A percentile compares a stretch with the other conserved stretches of the same genome.
phyloP scores from a whole-genome alignment of 2,113 vertebrate species.

The Hippocampus mohnikei region DNA sequence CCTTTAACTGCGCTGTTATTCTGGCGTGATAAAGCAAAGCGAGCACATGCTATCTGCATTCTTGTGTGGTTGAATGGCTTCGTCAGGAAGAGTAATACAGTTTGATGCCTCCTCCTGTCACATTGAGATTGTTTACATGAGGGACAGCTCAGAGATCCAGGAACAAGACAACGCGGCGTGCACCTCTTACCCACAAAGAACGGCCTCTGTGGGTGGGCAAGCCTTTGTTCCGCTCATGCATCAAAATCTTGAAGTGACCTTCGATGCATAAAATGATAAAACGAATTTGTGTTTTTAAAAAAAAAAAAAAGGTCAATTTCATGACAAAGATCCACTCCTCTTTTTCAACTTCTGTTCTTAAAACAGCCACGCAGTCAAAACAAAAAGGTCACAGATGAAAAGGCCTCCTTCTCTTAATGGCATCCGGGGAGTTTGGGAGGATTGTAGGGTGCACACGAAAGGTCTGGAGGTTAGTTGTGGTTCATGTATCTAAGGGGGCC shows the following conservation, averaged over 20 bases:
- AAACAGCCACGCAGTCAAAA: constrained; percentile 43
- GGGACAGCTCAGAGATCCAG: constrained; percentile 62
- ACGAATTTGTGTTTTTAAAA: constrained; percentile 48
- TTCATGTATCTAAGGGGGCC: constrained; percentile 20
- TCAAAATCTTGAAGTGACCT: constrained; percentile 31
- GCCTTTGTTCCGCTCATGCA: constrained; percentile 41
- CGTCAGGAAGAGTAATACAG: constrained; percentile 49
- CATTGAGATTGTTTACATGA: constrained; percentile 72
- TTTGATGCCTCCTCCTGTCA: constrained; percentile 29
- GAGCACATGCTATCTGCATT: constrained; percentile 58
- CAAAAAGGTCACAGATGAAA: constrained; percentile 29
- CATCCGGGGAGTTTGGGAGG: constrained; percentile 10
- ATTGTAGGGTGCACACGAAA: constrained; percentile 11
- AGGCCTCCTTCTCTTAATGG: constrained; percentile 49
- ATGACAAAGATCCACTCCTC: constrained; percentile 40
- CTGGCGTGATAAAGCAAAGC: constrained; percentile 56
- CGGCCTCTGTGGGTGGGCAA: constrained; percentile 71
- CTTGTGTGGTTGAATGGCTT: constrained; percentile 59
- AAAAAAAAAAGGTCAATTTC: constrained; percentile 58
- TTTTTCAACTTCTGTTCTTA: constrained; percentile 28
- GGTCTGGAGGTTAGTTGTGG: constrained; percentile 31
- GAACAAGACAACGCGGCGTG: constrained; percentile 59
- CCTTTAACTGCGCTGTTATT: constrained; percentile 67
- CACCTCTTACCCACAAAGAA: constrained; percentile 36
- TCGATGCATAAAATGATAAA: constrained; percentile 47